These are phyloP conservation scores for Malurus alboscapulatus DNA, from an alignment of 2,113 vertebrate species.

Conservation along the genomic window DNA sequence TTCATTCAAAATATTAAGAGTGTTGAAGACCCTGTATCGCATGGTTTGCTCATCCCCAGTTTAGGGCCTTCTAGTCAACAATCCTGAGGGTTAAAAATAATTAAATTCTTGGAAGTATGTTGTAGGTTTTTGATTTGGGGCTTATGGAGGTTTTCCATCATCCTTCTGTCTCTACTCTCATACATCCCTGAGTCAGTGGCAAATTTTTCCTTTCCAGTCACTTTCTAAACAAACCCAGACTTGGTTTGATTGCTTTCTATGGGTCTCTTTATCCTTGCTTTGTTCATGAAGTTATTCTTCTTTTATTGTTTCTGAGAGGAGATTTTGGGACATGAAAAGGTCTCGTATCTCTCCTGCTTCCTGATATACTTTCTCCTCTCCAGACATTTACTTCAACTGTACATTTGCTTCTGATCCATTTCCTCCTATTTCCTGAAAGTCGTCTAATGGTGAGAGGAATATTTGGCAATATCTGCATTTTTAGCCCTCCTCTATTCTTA, in stretches of 20 bases:
- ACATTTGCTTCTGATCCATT: neutral
- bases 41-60: neutral
- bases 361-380: neutral
- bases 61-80: neutral
- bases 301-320: neutral
- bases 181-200: neutral
- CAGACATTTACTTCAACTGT: neutral
- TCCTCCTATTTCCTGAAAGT: neutral
- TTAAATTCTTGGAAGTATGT: neutral
- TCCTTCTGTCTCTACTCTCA: neutral
- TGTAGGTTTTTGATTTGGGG: neutral
- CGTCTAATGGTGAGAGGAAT: neutral
- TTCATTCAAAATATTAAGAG: neutral
- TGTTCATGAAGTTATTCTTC: neutral
- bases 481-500: neutral
- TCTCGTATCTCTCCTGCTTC: neutral
- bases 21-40: neutral
- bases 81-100: neutral
- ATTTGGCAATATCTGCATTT: neutral
- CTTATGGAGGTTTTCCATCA: neutral
- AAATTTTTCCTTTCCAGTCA: neutral
- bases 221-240: neutral
- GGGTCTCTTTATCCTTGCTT: neutral
- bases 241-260: neutral
- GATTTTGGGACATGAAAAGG: neutral